phyloP scores from a whole-genome alignment of 2,888 invertebrate genomes.

The Poecilus cupreus region DNA sequence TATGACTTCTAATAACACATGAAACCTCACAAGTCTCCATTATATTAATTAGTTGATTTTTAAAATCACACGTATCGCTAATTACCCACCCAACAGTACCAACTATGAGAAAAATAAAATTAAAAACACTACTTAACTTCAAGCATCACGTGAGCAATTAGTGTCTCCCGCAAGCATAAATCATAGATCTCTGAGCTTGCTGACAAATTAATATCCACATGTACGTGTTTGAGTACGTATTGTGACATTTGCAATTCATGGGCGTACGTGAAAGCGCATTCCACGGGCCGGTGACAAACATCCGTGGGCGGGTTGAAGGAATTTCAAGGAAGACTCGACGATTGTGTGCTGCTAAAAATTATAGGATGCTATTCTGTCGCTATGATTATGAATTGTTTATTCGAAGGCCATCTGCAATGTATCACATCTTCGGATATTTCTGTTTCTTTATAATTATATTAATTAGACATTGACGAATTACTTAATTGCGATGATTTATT shows the following conservation, averaged over 20 bases:
- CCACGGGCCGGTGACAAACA: slow-evolving; percentile 37
- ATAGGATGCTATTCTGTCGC: slow-evolving; percentile 15
- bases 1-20: slow-evolving; percentile 52
- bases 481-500: too few relatives aligned
- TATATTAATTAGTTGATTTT: slow-evolving; percentile 54
- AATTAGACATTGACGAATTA: too few relatives aligned
- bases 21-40: slow-evolving; percentile 45
- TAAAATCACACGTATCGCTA: background rate
- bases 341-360: slow-evolving; percentile 27
- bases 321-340: slow-evolving; percentile 43
- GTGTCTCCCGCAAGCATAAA: slow-evolving; percentile 19
- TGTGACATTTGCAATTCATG: slow-evolving; percentile 49
- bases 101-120: slow-evolving; percentile 1
- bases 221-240: slow-evolving; percentile 23
- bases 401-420: slow-evolving; percentile 13
- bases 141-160: slow-evolving; percentile 30
- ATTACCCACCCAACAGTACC: background rate
- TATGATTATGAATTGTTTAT: slow-evolving; percentile 8
- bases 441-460: too few relatives aligned
- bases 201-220: slow-evolving; percentile 39
- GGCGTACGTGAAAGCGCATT: slow-evolving; percentile 55
- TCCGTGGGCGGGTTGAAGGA: slow-evolving; percentile 11
- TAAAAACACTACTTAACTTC: background rate
- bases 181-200: slow-evolving; percentile 13
- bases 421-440: background rate